phyloP scores from a whole-genome alignment of 2,797 vertebrate genomes.

The Apogon talboti region DNA sequence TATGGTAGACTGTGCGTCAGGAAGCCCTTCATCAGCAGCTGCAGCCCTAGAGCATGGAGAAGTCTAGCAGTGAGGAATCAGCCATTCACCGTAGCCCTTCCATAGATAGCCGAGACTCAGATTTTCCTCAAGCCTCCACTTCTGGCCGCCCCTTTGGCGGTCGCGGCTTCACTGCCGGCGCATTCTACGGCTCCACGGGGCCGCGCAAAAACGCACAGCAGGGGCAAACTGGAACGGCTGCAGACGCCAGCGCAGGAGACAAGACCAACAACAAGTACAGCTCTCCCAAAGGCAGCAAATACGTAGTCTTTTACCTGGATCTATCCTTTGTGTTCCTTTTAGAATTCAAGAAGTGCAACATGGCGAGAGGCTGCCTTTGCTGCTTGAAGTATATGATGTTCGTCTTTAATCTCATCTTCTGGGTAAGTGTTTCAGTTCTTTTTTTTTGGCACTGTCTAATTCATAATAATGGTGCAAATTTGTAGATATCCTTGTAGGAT shows the following conservation, averaged over 20 bases:
- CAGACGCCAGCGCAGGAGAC: constrained; percentile 74
- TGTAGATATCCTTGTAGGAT: background rate
- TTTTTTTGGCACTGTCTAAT: background rate
- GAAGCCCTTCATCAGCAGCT: constrained; percentile 78
- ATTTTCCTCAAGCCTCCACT: constrained; percentile 92
- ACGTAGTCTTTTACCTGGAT: constrained; percentile 99
- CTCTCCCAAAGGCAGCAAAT: constrained; percentile 96
- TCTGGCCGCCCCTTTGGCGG: constrained; percentile 92
- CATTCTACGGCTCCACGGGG: constrained; percentile 96
- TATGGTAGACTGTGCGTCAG: constrained; percentile 88
- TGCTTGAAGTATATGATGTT: constrained; percentile 99
- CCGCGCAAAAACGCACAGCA: constrained; percentile 81
- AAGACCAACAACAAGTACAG: constrained; percentile 89
- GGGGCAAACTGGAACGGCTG: constrained; percentile 71
- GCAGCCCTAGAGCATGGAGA: constrained; percentile 95
- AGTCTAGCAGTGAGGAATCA: constrained; percentile 99
- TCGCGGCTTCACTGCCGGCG: constrained; percentile 95
- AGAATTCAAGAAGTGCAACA: constrained; percentile 99
- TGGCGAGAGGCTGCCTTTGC: constrained; percentile 98
- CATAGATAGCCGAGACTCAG: constrained; percentile 95
- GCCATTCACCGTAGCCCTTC: constrained; percentile 98
- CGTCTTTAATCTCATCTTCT: constrained; percentile 99
- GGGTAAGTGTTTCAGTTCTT: constrained; percentile 89
- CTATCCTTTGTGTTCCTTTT: constrained; percentile 99
- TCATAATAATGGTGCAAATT: constrained; percentile 10